phyloP scores from a whole-genome alignment of 2,888 invertebrate genomes.

The Dyspetes luteomarginatus region DNA sequence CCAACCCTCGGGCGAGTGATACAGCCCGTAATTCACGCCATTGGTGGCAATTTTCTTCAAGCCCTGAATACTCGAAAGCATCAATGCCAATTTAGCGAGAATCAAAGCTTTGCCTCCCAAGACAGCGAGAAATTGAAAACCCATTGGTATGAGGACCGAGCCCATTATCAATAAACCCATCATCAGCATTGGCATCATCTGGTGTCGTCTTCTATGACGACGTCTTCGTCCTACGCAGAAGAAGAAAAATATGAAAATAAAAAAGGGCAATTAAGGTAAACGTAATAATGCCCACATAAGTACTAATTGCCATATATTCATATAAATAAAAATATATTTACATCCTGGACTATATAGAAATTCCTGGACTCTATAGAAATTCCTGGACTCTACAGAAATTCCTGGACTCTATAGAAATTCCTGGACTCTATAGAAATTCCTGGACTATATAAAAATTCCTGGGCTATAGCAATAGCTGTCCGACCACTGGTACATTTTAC shows the following conservation, averaged over 20 bases:
- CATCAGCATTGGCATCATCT: slow-evolving; percentile 91
- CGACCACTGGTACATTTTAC: too few relatives aligned
- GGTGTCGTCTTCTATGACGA: slow-evolving; percentile 86
- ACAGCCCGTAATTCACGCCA: slow-evolving; percentile 91
- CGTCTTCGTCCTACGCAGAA: slow-evolving; percentile 81
- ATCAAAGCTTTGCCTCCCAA: slow-evolving; percentile 92
- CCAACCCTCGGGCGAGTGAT: slow-evolving; percentile 85
- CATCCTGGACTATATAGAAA: too few relatives aligned
- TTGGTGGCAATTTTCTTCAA: slow-evolving; percentile 90
- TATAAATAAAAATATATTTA: neutral
- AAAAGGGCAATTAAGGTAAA: too few relatives aligned
- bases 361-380: too few relatives aligned
- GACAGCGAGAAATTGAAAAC: slow-evolving; percentile 93
- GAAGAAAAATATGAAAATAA: slow-evolving; percentile 37
- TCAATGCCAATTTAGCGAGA: slow-evolving; percentile 91
- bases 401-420: too few relatives aligned
- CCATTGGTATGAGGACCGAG: slow-evolving; percentile 91
- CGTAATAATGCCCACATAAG: too few relatives aligned
- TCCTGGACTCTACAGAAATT: too few relatives aligned
- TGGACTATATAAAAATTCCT: too few relatives aligned
- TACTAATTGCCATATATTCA: too few relatives aligned
- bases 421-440: too few relatives aligned
- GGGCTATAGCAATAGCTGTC: too few relatives aligned
- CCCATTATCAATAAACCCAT: slow-evolving; percentile 91
- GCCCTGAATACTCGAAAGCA: slow-evolving; percentile 92